Evolutionary conservation across 1,140 invertebrate species (phyloP), one percentile per base, ranked within the genome.

Genomic region (Drosophila nasuta): DNA sequence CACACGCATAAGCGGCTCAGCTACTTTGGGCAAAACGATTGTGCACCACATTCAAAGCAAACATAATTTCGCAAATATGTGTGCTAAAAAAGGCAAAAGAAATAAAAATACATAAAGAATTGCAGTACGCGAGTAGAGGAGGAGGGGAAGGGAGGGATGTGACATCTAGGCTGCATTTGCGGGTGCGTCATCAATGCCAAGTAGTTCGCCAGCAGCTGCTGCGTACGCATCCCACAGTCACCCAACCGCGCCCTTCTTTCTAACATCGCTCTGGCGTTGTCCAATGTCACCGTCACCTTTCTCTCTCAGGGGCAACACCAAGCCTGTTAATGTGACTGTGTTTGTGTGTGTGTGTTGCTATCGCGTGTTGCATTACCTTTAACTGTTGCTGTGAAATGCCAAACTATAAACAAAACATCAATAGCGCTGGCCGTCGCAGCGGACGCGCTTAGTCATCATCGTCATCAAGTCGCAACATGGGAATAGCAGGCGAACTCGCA

Each of bases 311-410:
- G 28, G 15, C 35, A 51, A 28, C 54, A 59, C 5, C 15, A 3
- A 30, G 38, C 13, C 49, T 33, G 6, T n/a, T 46, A 43, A 2
- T 38, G 46, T 57, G 30, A 57, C 1, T 43, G 33, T 46, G 15
- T 63, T 10, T 58, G 10, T 52, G 1, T 57, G 1, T 57, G 13
- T 46, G 45, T 17, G 45, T 13, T 15, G 30, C 49, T 58, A 70
- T 88, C 73, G 83, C 79, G 83, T 87, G 83, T 63, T 71, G 73
- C 77, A 79, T 60, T 72, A 54, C 56, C 30, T 49, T 70, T 66
- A 88, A 83, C 83, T 88, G 82, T 87, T 87, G 83, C 76, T 79
- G 66, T 70, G 49, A 20, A 59, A 25, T 46, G n/a, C 6, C 20
- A 45, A 59, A 59, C 38, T 25, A 59, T 5, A 59, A 59, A 43